phyloP scores from a whole-genome alignment of 2,888 invertebrate species.

The Eremobia ochroleuca region DNA sequence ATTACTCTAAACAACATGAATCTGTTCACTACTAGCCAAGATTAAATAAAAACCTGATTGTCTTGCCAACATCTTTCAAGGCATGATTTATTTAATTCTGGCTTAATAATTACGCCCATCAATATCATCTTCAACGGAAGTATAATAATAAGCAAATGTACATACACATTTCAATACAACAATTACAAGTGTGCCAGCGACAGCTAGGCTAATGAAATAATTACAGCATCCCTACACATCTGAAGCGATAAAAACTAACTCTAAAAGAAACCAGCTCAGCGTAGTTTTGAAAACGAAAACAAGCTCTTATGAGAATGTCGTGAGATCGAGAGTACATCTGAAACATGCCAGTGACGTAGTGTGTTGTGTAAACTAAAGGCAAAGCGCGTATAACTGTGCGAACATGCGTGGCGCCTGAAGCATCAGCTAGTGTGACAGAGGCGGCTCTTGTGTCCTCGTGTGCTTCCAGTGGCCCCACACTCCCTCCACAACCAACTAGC shows the following conservation, averaged over 20 bases:
- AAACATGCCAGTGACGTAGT: conserved; percentile 74
- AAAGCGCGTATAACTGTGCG: conserved; percentile 75
- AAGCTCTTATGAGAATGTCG: conserved; percentile 85
- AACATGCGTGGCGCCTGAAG: conserved; percentile 71
- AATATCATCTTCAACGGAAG: conserved; percentile 67
- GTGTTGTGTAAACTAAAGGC: conserved; percentile 74
- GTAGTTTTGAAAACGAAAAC: conserved; percentile 80
- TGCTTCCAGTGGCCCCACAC: conserved; percentile 88
- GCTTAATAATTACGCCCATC: conserved; percentile 64
- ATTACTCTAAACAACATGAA: conserved; percentile 63
- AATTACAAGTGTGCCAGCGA: conserved; percentile 71
- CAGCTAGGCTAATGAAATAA: conserved; percentile 77
- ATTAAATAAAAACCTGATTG: conserved; percentile 68
- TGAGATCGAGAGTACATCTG: conserved; percentile 72
- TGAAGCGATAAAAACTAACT: conserved; percentile 81
- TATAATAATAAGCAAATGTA: conserved; percentile 71
- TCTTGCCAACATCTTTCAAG: conserved; percentile 65
- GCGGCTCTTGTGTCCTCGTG: conserved; percentile 84
- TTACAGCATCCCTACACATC: conserved; percentile 79
- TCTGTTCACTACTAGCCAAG: conserved; percentile 64
- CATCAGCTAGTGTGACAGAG: conserved; percentile 75
- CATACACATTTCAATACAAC: conserved; percentile 72
- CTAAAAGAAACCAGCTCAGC: conserved; percentile 85
- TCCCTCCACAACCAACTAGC: conserved; percentile 58
- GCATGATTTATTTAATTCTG: conserved; percentile 71